Percentiles rank a stretch among this genome's conserved stretches.
phyloP scores from a whole-genome alignment of 1,140 invertebrate genomes.

The Lepidurus packardi region DNA sequence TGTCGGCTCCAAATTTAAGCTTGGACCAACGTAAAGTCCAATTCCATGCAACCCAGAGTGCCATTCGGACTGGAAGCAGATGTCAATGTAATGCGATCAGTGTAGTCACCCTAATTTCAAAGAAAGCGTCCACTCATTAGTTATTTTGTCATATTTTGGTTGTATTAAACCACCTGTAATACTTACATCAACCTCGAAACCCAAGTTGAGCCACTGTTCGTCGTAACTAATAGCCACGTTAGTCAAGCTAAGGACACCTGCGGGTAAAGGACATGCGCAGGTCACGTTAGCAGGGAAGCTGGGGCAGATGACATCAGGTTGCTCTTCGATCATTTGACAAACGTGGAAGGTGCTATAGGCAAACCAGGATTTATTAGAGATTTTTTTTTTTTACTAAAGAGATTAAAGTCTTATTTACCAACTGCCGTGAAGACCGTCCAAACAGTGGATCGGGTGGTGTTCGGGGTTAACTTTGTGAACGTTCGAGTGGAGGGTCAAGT shows the following conservation, averaged over 20 bases:
- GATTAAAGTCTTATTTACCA: slow-evolving; percentile 21
- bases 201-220: slow-evolving; percentile 1
- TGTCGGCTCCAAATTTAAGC: background rate
- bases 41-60: slow-evolving; percentile 25
- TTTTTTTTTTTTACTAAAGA: background rate
- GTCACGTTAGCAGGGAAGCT: slow-evolving; percentile 19
- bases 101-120: slow-evolving; percentile 24
- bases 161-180: background rate
- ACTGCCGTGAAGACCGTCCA: slow-evolving; percentile 17
- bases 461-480: slow-evolving; percentile 11
- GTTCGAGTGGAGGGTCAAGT: background rate
- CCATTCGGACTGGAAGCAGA: background rate
- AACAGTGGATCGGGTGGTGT: slow-evolving; percentile 16
- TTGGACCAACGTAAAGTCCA: background rate
- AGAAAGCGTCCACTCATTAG: background rate
- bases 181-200: slow-evolving; percentile 23
- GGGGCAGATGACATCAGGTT: slow-evolving; percentile 25
- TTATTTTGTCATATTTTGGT: background rate
- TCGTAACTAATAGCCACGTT: slow-evolving; percentile 8
- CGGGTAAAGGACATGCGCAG: slow-evolving; percentile 22
- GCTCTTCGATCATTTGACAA: background rate
- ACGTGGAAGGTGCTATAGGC: background rate
- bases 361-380: background rate
- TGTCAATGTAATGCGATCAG: background rate
- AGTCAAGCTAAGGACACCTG: slow-evolving; percentile 1